phyloP scores from a whole-genome alignment of 1,140 invertebrate genomes.

The Hyphantria cunea region DNA sequence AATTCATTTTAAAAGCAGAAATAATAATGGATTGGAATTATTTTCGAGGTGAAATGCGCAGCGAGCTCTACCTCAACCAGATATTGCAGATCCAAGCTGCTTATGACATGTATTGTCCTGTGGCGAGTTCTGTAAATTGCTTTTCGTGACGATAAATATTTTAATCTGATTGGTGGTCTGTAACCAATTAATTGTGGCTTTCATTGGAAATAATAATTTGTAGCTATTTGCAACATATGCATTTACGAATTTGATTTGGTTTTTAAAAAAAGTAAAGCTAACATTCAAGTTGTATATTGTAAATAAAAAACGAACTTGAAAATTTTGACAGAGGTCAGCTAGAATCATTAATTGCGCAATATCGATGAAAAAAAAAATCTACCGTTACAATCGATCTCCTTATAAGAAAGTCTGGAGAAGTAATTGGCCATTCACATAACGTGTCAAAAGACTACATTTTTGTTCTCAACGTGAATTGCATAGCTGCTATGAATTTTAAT shows the following conservation, averaged over 20 bases:
- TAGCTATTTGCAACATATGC: constrained; percentile 5
- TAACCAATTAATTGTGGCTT: constrained; percentile 68
- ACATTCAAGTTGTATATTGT: too few species aligned
- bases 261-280: too few species aligned
- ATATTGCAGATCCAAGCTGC: constrained; percentile 59
- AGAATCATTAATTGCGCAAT: too few species aligned
- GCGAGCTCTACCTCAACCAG: constrained; percentile 42
- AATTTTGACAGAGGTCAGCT: too few species aligned
- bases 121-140: constrained; percentile 64
- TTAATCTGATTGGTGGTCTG: constrained; percentile 66
- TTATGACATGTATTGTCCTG: constrained; percentile 62
- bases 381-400: not conserved
- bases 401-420: constrained; percentile 3
- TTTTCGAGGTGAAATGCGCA: constrained; percentile 31
- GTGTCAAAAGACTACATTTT: constrained; percentile 36
- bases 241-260: not conserved
- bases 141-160: constrained; percentile 70
- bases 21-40: constrained; percentile 24
- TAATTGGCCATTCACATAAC: constrained; percentile 25
- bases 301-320: too few species aligned
- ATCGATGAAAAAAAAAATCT: too few species aligned
- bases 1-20: constrained; percentile 5
- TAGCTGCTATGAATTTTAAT: constrained; percentile 45
- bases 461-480: constrained; percentile 36
- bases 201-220: constrained; percentile 36